Percentiles rank a stretch among this genome's conserved stretches.
Conservation (phyloP, 1,140 invertebrate genomes). For the Colletes gigas region DNA sequence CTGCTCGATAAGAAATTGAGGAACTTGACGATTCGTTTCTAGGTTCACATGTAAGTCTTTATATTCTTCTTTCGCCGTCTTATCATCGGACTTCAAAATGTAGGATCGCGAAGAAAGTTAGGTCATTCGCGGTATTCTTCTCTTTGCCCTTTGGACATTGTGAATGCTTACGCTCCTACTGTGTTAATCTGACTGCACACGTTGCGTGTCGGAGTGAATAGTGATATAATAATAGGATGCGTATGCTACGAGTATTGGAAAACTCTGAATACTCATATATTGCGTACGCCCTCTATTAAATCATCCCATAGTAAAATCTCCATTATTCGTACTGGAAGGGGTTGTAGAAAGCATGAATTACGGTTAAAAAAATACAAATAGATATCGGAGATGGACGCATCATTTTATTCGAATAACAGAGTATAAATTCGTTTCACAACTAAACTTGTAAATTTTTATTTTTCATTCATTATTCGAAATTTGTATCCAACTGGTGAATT, state of each 20-base stretch:
- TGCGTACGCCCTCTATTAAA: slow-evolving; percentile 76
- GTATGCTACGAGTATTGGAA: slow-evolving; percentile 60
- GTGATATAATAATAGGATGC: slow-evolving; percentile 61
- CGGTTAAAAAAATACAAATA: too few species aligned
- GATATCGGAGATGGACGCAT: too few species aligned
- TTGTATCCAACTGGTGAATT: too few species aligned
- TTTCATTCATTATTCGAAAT: too few species aligned
- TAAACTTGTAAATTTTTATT: too few species aligned
- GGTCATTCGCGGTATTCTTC: slow-evolving; percentile 15
- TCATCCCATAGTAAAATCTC: slow-evolving; percentile 1
- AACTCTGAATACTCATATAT: slow-evolving; percentile 77
- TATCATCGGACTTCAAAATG: slow-evolving; percentile 7
- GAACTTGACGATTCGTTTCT: slow-evolving; percentile 40
- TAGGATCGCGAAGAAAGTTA: slow-evolving; percentile 14
- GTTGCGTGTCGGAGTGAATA: slow-evolving; percentile 59
- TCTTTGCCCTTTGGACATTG: slow-evolving; percentile 41
- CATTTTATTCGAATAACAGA: too few species aligned
- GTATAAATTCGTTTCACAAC: too few species aligned
- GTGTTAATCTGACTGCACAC: slow-evolving; percentile 59
- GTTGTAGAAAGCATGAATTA: too few species aligned
- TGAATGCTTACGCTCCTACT: slow-evolving; percentile 51
- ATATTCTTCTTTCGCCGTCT: slow-evolving; percentile 41
- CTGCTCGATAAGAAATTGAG: slow-evolving; percentile 14
- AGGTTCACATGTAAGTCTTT: slow-evolving; percentile 39
- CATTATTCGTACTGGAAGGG: too few species aligned